These are phyloP conservation scores for Idaea straminata DNA, from an alignment of 2,888 invertebrate species.

Conservation along the genomic window DNA sequence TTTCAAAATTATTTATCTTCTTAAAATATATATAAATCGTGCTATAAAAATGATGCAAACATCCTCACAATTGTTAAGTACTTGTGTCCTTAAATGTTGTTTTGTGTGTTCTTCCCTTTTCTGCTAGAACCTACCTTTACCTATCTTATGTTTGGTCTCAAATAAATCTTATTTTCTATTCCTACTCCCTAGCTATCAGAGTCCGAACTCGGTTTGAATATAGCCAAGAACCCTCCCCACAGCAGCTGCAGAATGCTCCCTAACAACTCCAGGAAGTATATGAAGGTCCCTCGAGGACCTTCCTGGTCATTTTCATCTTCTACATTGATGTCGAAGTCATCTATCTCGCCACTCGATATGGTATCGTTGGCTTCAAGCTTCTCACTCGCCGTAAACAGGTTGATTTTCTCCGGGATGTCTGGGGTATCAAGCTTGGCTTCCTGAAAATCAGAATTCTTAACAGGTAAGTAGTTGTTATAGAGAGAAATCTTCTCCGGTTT, in stretches of 20 bases:
- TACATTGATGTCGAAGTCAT: constrained; percentile 42
- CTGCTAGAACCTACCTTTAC: background rate
- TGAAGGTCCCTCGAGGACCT: constrained; percentile 42
- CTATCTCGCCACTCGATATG: constrained; percentile 28
- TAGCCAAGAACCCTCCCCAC: constrained; percentile 52
- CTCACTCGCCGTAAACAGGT: constrained; percentile 44
- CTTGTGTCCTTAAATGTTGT: too few relatives aligned
- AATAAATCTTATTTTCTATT: too few relatives aligned
- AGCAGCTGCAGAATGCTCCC: constrained; percentile 58
- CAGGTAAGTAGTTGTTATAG: constrained; percentile 54
- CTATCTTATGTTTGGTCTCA: background rate
- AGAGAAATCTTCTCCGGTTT: constrained; percentile 68
- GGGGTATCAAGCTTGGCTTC: background rate
- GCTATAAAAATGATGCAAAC: too few relatives aligned
- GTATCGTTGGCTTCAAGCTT: constrained; percentile 24
- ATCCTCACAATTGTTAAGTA: too few relatives aligned
- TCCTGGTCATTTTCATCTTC: constrained; percentile 29
- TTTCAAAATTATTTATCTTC: too few relatives aligned
- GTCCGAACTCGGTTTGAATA: constrained; percentile 40
- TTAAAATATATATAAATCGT: too few relatives aligned
- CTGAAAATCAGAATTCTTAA: constrained; percentile 27
- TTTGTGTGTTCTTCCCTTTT: too few relatives aligned
- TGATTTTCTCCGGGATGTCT: constrained; percentile 53
- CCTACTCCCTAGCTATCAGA: background rate
- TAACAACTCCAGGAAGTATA: constrained; percentile 55